These are phyloP conservation scores for Anadara kagoshimensis DNA, from an alignment of 1,140 invertebrate genomes.

Conservation along the genomic window DNA sequence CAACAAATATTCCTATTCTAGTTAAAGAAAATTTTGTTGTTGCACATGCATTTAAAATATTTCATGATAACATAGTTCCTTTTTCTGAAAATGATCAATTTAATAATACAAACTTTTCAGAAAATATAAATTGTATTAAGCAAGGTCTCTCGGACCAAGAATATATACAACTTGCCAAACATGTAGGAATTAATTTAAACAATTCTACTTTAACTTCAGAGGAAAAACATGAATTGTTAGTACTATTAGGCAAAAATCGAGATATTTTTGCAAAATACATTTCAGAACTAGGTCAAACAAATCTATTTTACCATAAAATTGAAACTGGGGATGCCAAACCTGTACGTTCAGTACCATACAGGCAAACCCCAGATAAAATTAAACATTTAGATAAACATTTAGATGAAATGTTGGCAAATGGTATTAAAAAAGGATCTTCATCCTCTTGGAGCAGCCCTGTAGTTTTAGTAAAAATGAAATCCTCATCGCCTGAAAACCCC, in stretches of 20 bases:
- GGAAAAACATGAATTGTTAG: not conserved
- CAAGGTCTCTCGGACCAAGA: too few species aligned
- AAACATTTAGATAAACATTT: slow-evolving; percentile 28
- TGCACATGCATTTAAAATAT: too few species aligned
- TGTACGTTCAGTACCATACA: slow-evolving; percentile 11
- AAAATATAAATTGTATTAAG: too few species aligned
- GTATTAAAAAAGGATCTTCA: slow-evolving; percentile 4
- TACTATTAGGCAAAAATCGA: slow-evolving; percentile 4
- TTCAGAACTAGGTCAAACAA: slow-evolving; percentile 14
- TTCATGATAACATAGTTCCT: too few species aligned
- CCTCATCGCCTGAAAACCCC: too few species aligned
- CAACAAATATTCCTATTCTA: too few species aligned
- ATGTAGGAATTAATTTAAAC: not conserved
- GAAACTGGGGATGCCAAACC: slow-evolving; percentile 13
- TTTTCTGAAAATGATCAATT: too few species aligned
- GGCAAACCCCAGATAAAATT: slow-evolving; percentile 15
- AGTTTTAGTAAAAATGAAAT: too few species aligned
- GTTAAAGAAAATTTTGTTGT: too few species aligned
- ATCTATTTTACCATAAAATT: slow-evolving; percentile 12
- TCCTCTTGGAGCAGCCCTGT: slow-evolving; percentile 33
- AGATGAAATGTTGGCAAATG: slow-evolving; percentile 19
- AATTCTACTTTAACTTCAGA: not conserved
- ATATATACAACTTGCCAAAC: too few species aligned
- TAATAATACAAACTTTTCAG: too few species aligned
- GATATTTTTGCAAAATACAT: slow-evolving; percentile 22